A percentile compares a stretch with the other conserved stretches of the same genome.
Conservation (phyloP, 2,113 vertebrate species). For the Steatornis caripensis region DNA sequence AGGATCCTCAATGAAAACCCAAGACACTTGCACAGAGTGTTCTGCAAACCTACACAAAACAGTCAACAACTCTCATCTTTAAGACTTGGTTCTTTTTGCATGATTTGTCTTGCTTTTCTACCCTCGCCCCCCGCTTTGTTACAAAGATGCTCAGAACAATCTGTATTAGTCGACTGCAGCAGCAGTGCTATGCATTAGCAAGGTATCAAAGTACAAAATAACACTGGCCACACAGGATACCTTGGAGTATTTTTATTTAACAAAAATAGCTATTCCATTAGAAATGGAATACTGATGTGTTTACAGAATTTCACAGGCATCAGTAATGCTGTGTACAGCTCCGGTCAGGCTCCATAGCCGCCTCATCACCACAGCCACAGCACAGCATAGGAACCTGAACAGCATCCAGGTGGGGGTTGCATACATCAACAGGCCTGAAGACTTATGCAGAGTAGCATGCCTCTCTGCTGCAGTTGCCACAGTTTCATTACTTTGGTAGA, state of each 20-base stretch:
- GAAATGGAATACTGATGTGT: conserved; percentile 28
- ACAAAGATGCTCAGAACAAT: neutral
- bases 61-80: neutral
- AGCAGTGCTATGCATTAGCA: neutral
- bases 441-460: neutral
- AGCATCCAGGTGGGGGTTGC: neutral
- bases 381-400: neutral
- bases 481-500: conserved; percentile 47
- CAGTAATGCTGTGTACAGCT: neutral
- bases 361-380: neutral
- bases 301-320: conserved; percentile 43
- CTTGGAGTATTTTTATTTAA: conserved; percentile 68
- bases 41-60: neutral
- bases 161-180: neutral
- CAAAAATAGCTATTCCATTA: conserved; percentile 68
- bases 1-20: neutral
- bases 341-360: neutral
- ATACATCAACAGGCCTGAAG: neutral
- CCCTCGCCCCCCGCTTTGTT: neutral
- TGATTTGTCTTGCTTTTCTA: neutral
- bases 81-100: neutral
- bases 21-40: neutral
- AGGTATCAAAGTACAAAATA: neutral
- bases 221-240: neutral
- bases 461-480: neutral